Evolutionary conservation across 2,113 vertebrate genomes (phyloP).

Genomic region (Alligator sinensis): DNA sequence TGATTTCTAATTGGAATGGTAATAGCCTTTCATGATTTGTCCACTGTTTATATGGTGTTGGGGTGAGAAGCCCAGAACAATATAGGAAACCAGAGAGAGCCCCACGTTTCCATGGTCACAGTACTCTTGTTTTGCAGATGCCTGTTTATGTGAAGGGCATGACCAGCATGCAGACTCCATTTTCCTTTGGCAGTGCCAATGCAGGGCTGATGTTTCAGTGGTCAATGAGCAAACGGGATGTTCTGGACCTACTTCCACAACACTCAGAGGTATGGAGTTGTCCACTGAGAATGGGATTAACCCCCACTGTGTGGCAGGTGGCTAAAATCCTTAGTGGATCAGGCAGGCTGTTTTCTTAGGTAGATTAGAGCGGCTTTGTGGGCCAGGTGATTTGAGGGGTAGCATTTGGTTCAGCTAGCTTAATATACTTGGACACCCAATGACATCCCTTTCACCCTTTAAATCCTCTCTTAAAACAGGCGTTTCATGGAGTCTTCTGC

Average conservation of each 20-base stretch:
- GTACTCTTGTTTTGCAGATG: conserved; percentile 68
- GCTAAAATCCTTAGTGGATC: background rate
- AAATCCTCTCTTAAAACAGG: background rate
- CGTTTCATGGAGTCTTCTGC: background rate
- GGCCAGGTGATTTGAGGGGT: background rate
- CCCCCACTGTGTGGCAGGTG: background rate
- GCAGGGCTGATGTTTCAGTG: conserved; percentile 77
- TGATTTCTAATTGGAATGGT: background rate
- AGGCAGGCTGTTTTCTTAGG: background rate
- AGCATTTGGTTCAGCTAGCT: background rate
- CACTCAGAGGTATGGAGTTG: conserved; percentile 69
- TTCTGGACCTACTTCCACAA: conserved; percentile 72
- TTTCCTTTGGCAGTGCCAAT: conserved; percentile 76
- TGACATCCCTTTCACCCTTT: background rate
- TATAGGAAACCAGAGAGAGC: background rate
- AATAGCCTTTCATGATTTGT: background rate
- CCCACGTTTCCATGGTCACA: background rate
- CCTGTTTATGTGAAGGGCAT: conserved; percentile 79
- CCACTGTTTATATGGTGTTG: background rate
- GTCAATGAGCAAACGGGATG: conserved; percentile 77
- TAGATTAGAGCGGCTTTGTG: background rate
- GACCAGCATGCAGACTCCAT: conserved; percentile 76
- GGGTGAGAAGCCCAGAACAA: background rate
- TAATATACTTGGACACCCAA: background rate
- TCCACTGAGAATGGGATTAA: background rate